Conservation (phyloP, 2,113 vertebrate species). For the Takifugu bimaculatus region DNA sequence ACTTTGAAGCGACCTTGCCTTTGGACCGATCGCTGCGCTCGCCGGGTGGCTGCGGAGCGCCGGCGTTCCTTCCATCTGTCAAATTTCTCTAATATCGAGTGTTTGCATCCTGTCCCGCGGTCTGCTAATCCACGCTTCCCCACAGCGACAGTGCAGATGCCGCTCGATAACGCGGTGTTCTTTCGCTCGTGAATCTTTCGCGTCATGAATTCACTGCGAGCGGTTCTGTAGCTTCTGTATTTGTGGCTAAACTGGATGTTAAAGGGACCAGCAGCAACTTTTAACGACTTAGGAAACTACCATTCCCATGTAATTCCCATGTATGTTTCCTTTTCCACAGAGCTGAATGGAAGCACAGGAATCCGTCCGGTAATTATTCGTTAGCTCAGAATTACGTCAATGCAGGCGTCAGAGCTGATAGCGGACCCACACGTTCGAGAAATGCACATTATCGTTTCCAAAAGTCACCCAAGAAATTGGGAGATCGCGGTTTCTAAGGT, state of each 20-base stretch:
- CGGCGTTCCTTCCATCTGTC: slow-evolving; percentile 25
- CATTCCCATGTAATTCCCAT: too few species aligned
- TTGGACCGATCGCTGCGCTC: slow-evolving; percentile 41
- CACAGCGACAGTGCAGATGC: slow-evolving; percentile 13
- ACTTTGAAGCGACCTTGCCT: background rate
- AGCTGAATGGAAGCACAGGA: background rate
- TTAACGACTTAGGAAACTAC: too few species aligned
- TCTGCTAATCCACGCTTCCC: background rate
- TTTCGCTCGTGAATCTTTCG: too few species aligned
- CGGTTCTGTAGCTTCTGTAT: too few species aligned
- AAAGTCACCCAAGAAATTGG: slow-evolving; percentile 19
- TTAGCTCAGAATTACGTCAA: background rate
- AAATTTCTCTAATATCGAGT: slow-evolving; percentile 25
- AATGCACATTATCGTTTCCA: background rate
- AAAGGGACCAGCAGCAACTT: too few species aligned
- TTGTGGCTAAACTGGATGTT: too few species aligned
- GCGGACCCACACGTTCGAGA: background rate
- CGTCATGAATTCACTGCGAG: too few species aligned
- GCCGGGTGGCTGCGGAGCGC: slow-evolving; percentile 9
- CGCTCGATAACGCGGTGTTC: too few species aligned
- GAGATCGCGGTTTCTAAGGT: slow-evolving; percentile 18
- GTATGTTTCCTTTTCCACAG: background rate
- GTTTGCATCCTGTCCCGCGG: slow-evolving; percentile 22
- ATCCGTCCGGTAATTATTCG: background rate
- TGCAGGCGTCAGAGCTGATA: background rate